These are phyloP conservation scores for Microcebus jonahi DNA, from an alignment of 2,113 vertebrate species.

Conservation along the genomic window DNA sequence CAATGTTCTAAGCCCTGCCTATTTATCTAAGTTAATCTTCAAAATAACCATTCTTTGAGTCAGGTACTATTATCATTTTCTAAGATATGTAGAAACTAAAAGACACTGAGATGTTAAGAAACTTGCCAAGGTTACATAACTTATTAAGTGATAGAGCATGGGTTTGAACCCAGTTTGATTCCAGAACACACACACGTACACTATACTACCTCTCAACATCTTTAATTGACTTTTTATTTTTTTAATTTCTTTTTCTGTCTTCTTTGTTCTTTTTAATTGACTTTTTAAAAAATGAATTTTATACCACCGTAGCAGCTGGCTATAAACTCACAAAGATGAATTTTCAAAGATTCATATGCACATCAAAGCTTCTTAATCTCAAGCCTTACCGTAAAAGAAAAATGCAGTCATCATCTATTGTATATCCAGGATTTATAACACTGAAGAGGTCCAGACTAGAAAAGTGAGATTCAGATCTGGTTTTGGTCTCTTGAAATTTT, in stretches of 20 bases:
- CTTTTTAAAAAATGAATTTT: not conserved
- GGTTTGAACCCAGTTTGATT: not conserved
- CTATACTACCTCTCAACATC: not conserved
- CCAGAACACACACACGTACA: not conserved
- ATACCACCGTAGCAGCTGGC: conserved; percentile 13
- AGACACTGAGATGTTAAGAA: not conserved
- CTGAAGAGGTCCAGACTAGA: not conserved
- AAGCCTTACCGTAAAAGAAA: conserved; percentile 59
- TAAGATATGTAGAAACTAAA: conserved; percentile 11
- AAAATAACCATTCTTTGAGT: not conserved
- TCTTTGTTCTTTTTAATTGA: not conserved
- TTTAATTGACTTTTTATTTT: not conserved
- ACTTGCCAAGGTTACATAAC: not conserved
- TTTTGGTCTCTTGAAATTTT: conserved; percentile 16
- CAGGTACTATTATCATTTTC: not conserved
- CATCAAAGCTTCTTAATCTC: not conserved
- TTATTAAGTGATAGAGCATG: not conserved
- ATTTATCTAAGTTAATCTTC: not conserved
- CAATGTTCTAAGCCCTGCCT: not conserved
- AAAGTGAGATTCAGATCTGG: not conserved
- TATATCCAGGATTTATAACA: not conserved
- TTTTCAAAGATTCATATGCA: conserved; percentile 31
- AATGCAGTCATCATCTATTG: not conserved
- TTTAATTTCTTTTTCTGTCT: too few relatives aligned
- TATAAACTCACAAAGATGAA: conserved; percentile 15